A percentile compares a stretch with the other conserved stretches of the same genome.
phyloP scores from a whole-genome alignment of 1,140 invertebrate genomes.

The Anadara kagoshimensis region DNA sequence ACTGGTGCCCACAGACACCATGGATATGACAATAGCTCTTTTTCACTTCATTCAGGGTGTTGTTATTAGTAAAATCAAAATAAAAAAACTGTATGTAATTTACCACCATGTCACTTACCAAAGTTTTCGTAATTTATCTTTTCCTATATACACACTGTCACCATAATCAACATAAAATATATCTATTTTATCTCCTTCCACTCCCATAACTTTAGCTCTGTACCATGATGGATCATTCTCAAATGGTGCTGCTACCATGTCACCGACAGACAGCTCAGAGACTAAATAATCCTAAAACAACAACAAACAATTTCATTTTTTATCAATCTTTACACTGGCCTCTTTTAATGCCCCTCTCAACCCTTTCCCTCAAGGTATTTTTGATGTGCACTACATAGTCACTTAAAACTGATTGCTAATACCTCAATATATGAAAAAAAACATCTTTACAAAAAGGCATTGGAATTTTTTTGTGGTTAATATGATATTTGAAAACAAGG shows the following conservation, averaged over 20 bases:
- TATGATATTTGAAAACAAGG: no score
- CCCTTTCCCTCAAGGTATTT: neutral
- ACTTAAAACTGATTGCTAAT: no score
- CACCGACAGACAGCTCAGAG: slow-evolving; percentile 1
- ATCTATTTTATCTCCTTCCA: slow-evolving; percentile 20
- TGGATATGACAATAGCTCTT: no score
- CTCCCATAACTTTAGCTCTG: slow-evolving; percentile 28
- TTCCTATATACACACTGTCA: slow-evolving; percentile 29
- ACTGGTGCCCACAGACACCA: no score
- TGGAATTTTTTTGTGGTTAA: no score
- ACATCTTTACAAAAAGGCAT: no score
- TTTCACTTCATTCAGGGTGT: no score
- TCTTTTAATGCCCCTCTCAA: neutral
- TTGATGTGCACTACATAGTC: no score
- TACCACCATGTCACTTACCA: no score
- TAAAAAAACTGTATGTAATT: no score
- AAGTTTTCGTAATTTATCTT: slow-evolving; percentile 1
- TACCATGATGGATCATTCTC: slow-evolving; percentile 35
- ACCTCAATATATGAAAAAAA: no score
- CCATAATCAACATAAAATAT: slow-evolving; percentile 37
- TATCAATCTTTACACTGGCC: neutral
- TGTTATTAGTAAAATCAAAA: no score
- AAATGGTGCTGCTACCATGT: slow-evolving; percentile 35
- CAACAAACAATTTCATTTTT: neutral
- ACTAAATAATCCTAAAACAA: slow-evolving; percentile 4